A percentile compares a stretch with the other conserved stretches of the same genome.
Conservation (phyloP, 2,888 invertebrate genomes). For the Isoperla grammatica region DNA sequence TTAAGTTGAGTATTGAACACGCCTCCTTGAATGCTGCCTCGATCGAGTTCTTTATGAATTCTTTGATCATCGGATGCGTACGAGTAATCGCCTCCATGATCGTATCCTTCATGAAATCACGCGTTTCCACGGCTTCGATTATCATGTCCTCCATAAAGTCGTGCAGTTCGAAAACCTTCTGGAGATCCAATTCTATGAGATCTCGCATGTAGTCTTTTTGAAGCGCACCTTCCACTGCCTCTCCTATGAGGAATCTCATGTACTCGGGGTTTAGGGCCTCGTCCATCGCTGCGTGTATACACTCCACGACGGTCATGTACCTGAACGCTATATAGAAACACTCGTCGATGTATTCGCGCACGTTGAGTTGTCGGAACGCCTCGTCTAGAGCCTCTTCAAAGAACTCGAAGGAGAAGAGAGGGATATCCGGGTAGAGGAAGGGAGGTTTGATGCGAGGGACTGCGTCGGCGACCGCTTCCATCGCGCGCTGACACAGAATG, state of each 20-base stretch:
- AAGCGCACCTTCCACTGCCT: neutral
- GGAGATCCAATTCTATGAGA: neutral
- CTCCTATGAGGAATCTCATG: neutral
- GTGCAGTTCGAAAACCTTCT: neutral
- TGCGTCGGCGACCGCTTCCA: constrained; percentile 37
- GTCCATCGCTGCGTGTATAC: neutral
- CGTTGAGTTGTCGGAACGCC: neutral
- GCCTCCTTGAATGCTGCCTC: no score
- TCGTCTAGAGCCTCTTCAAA: neutral
- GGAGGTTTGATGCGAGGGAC: constrained; percentile 20
- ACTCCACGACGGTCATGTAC: neutral
- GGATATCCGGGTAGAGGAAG: constrained; percentile 6
- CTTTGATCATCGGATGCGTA: neutral
- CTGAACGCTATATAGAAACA: neutral
- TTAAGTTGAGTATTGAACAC: no score
- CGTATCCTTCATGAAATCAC: neutral
- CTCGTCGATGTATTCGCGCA: constrained; percentile 3
- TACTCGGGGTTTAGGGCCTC: neutral
- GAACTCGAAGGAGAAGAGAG: neutral
- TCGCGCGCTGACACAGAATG: constrained; percentile 35
- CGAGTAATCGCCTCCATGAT: neutral
- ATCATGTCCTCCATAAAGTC: neutral
- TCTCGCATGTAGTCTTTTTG: constrained; percentile 3
- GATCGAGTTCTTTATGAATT: no score
- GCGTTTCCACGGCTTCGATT: neutral